Evolutionary conservation across 2,797 vertebrate species (phyloP), one percentile per base, ranked within the genome.

Genomic region (Dallia pectoralis): DNA sequence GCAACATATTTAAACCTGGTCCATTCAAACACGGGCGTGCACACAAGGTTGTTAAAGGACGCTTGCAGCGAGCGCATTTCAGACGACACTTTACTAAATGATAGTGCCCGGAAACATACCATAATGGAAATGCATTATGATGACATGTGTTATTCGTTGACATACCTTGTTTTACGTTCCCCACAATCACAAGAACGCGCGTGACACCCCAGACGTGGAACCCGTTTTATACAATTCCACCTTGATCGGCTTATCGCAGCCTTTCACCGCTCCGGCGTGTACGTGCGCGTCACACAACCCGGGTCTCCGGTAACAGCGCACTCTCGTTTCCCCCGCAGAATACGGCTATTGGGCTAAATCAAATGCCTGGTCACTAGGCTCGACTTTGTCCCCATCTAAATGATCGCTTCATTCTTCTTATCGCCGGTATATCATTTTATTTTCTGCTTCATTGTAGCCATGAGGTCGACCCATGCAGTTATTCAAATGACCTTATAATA

Each of bases 401-500:
- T 90, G 83, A 85, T 83, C 79, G 79, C 75, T 77, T 67, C 77
- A 75, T 78, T 79, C 78, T 81, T 70, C 78, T 81, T 70, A 82
- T 75, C 19, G 71, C 32, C 47, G 32, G 48, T 67, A 77, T 77
- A 62, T 49, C 86, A 80, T 69, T 66, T n/a, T n/a, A n/a, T n/a
- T 65, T 78, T 70, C 53, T 51, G 69, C 27, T 80, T 76, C 86
- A 90, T 89, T 84, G 85, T 84, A 73, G 72, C 79, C 71, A 81
- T 76, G 62, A 81, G 70, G 79, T 76, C 80, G 69, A 84, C 56
- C 80, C 79, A 82, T 79, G 80, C 79, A 85, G 83, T 90, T 91
- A 91, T 92, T 93, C 92, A 92, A 91, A 94, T 91, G 93, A 94
- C 93, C 93, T 94, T 94, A 94, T 92, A 89, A 93, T 93, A 93